Percentiles rank a stretch among this genome's conserved stretches.
Conservation (phyloP, 2,888 invertebrate genomes). For the Mimas tiliae region DNA sequence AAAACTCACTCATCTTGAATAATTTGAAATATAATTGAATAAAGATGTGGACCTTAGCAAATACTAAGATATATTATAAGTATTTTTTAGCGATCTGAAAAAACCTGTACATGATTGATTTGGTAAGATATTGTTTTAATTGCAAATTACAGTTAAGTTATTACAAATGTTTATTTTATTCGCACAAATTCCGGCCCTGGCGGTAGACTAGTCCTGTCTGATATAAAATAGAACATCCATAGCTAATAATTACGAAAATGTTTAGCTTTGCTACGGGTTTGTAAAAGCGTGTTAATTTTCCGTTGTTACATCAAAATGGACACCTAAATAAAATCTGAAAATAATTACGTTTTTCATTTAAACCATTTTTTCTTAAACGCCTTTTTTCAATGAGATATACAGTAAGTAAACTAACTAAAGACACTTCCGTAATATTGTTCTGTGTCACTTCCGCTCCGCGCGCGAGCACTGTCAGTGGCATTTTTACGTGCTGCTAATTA, state of each 20-base stretch:
- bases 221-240: constrained; percentile 55
- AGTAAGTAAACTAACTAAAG: too few relatives aligned
- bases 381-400: too few relatives aligned
- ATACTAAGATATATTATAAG: too few relatives aligned
- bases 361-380: too few relatives aligned
- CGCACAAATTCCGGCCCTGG: constrained; percentile 52
- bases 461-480: too few relatives aligned
- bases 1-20: too few relatives aligned
- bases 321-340: constrained; percentile 77
- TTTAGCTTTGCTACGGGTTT: constrained; percentile 82
- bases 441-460: too few relatives aligned
- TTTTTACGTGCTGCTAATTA: too few relatives aligned
- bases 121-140: constrained; percentile 3
- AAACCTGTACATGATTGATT: constrained; percentile 16
- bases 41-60: background rate
- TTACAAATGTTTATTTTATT: constrained; percentile 40
- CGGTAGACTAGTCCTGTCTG: constrained; percentile 47
- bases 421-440: too few relatives aligned
- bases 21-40: background rate
- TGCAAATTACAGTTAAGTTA: constrained; percentile 18
- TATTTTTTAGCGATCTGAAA: background rate
- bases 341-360: constrained; percentile 43
- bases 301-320: constrained; percentile 76
- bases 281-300: constrained; percentile 75
- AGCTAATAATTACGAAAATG: constrained; percentile 58